Conservation (phyloP, 2,888 invertebrate species). For the Emmelina monodactyla region DNA sequence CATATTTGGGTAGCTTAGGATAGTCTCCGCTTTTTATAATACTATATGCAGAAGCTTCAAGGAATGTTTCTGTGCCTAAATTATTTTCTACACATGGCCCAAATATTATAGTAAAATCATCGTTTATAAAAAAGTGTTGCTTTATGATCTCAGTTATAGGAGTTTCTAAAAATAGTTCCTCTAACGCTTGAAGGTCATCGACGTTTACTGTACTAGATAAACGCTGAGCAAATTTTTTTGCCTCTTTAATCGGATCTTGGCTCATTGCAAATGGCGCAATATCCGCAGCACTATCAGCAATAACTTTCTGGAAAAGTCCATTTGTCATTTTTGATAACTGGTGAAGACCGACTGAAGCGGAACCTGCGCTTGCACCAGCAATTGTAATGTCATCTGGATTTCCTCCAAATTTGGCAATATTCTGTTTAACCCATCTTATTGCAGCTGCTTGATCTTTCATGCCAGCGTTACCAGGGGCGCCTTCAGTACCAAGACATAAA, state of each 20-base stretch:
- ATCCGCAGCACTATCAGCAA: conserved; percentile 20
- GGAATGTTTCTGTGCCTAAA: conserved; percentile 19
- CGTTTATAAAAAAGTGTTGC: no score
- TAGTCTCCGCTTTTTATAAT: conserved; percentile 24
- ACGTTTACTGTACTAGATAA: no score
- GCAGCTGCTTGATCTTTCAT: conserved; percentile 11
- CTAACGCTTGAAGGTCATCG: conserved; percentile 15
- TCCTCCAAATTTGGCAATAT: conserved; percentile 10
- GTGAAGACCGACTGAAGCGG: conserved; percentile 5
- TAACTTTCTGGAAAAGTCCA: conserved; percentile 18
- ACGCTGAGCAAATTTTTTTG: no score
- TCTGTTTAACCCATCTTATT: conserved; percentile 9
- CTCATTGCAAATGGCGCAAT: no score
- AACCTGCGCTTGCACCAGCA: conserved; percentile 11
- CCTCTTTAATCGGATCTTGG: no score
- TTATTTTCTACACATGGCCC: no score
- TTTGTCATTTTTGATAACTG: conserved; percentile 5
- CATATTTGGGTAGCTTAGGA: conserved; percentile 26
- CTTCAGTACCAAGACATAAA: conserved; percentile 14
- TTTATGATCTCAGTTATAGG: no score
- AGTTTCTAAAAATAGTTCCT: conserved; percentile 18
- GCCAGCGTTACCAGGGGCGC: conserved; percentile 13
- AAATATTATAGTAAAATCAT: no score
- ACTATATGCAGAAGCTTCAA: conserved; percentile 24
- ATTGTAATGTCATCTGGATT: conserved; percentile 11